Evolutionary conservation across 2,113 vertebrate genomes (phyloP).

Genomic region (zebrafish (Danio rerio)): DNA sequence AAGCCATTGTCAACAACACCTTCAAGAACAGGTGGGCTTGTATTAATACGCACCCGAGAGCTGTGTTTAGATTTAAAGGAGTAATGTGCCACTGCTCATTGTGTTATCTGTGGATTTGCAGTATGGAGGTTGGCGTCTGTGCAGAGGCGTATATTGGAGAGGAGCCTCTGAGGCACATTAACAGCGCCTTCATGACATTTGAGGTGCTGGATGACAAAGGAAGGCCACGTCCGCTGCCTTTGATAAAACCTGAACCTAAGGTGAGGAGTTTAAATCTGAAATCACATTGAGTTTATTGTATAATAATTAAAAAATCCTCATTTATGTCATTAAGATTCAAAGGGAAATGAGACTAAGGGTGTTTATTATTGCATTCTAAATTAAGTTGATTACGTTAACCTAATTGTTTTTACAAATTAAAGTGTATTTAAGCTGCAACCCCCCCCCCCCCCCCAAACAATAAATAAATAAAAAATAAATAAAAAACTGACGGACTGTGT

Average conservation of each 20-base stretch:
- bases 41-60: background rate
- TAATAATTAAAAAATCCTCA: too few relatives aligned
- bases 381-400: too few relatives aligned
- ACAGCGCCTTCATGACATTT: slow-evolving; percentile 95
- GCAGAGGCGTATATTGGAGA: slow-evolving; percentile 86
- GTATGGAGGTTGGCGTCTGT: slow-evolving; percentile 94
- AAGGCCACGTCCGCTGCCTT: slow-evolving; percentile 77
- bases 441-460: too few relatives aligned
- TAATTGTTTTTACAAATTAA: too few relatives aligned
- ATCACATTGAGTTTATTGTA: background rate
- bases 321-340: too few relatives aligned
- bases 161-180: slow-evolving; percentile 83
- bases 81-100: background rate
- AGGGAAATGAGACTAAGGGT: too few relatives aligned
- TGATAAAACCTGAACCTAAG: slow-evolving; percentile 83
- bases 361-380: too few relatives aligned
- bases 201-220: slow-evolving; percentile 81
- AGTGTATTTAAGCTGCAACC: too few relatives aligned
- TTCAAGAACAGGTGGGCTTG: slow-evolving; percentile 88
- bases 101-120: slow-evolving; percentile 59
- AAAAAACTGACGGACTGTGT: too few relatives aligned
- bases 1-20: slow-evolving; percentile 95
- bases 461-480: too few relatives aligned
- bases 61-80: background rate
- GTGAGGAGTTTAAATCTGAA: slow-evolving; percentile 67